Evolutionary conservation across 1,140 invertebrate species (phyloP).

Genomic region (Drosophila littoralis): DNA sequence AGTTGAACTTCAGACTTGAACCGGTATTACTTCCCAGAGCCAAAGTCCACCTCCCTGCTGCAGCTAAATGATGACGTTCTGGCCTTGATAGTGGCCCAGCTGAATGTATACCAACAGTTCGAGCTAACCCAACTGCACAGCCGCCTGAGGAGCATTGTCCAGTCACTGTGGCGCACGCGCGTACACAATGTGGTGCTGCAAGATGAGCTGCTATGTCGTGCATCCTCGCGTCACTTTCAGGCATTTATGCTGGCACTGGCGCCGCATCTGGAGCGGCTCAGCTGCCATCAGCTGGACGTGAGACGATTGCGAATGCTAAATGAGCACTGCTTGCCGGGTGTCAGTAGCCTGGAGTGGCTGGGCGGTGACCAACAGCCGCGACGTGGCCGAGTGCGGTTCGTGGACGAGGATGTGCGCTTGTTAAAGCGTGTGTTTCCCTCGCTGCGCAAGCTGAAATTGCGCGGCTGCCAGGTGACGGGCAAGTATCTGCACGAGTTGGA

Average conservation of each 20-base stretch:
- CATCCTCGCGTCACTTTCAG: constrained; percentile 44
- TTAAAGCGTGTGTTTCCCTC: constrained; percentile 59
- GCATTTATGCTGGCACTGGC: constrained; percentile 52
- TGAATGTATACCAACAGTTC: constrained; percentile 67
- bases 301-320: constrained; percentile 50
- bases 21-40: constrained; percentile 1
- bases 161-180: constrained; percentile 65
- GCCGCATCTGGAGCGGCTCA: constrained; percentile 55
- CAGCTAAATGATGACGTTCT: constrained; percentile 75
- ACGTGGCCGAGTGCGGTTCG: constrained; percentile 48
- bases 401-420: constrained; percentile 70
- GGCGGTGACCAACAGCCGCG: constrained; percentile 17
- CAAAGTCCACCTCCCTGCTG: constrained; percentile 37
- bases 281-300: constrained; percentile 60
- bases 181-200: constrained; percentile 55
- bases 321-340: constrained; percentile 28
- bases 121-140: constrained; percentile 61
- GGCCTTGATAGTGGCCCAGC: constrained; percentile 57
- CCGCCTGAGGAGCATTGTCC: constrained; percentile 58
- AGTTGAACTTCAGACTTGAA: not conserved
- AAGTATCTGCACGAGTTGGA: constrained; percentile 63
- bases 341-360: constrained; percentile 59
- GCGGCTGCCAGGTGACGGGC: constrained; percentile 65
- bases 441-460: constrained; percentile 54
- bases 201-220: constrained; percentile 44